Evolutionary conservation across 2,888 invertebrate genomes (phyloP).

Genomic region (Cecidostiba fungosa): DNA sequence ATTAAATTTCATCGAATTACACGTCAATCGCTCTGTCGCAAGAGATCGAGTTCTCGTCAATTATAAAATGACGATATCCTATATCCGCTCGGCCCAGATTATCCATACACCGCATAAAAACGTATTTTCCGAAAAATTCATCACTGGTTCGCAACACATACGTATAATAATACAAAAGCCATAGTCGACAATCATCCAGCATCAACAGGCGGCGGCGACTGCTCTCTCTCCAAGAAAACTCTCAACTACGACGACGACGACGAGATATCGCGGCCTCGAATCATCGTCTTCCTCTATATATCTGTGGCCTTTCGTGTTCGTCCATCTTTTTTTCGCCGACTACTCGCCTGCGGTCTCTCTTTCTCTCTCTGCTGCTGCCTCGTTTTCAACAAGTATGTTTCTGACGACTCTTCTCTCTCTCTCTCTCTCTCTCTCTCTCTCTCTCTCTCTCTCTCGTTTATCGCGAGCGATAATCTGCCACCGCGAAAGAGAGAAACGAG

Average conservation of each 20-base stretch:
- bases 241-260: background rate
- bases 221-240: background rate
- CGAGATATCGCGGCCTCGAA: conserved; percentile 55
- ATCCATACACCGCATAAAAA: background rate
- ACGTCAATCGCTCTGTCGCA: background rate
- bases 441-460: conserved; percentile 40
- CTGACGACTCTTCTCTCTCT: conserved; percentile 27
- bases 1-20: background rate
- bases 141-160: too few relatives aligned
- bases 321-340: conserved; percentile 1
- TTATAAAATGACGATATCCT: background rate
- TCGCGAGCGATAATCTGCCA: conserved; percentile 63
- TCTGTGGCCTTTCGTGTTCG: background rate
- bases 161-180: too few relatives aligned
- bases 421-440: conserved; percentile 14
- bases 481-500: conserved; percentile 55
- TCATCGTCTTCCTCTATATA: conserved; percentile 17
- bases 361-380: conserved; percentile 2
- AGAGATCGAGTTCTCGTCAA: background rate
- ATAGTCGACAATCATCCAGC: background rate
- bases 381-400: conserved; percentile 59
- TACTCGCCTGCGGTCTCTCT: background rate
- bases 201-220: background rate
- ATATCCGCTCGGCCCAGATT: background rate
- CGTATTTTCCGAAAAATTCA: background rate